These are phyloP conservation scores for Bilobella aurantiaca DNA, from an alignment of 1,140 invertebrate genomes.

Conservation along the genomic window DNA sequence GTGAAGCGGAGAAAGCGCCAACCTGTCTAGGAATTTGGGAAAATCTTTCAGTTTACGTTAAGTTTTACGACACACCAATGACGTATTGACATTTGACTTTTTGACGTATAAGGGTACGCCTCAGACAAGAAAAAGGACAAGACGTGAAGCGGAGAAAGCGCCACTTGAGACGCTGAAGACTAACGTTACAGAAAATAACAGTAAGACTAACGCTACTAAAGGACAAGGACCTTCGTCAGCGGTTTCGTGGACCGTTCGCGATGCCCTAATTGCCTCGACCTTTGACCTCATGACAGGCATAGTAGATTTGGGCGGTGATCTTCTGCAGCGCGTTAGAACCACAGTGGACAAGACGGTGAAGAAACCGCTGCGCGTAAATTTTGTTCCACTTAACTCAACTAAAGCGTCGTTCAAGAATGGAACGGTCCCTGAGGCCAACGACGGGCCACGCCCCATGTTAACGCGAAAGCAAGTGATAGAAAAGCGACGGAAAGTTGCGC, in stretches of 20 bases:
- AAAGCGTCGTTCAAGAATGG: no score
- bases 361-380: background rate
- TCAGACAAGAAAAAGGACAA: background rate
- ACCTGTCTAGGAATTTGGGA: no score
- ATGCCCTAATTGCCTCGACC: background rate
- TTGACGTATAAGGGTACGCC: background rate
- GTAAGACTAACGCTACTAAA: background rate
- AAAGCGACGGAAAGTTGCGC: background rate
- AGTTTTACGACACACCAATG: no score
- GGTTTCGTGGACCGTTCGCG: slow-evolving; percentile 2
- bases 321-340: slow-evolving; percentile 3
- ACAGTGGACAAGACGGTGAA: slow-evolving; percentile 1
- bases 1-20: background rate
- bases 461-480: background rate
- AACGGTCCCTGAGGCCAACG: no score
- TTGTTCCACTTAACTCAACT: background rate
- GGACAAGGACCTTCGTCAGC: slow-evolving; percentile 1
- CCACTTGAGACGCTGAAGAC: background rate
- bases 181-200: background rate
- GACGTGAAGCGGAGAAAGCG: background rate
- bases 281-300: slow-evolving; percentile 18
- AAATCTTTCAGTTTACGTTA: no score
- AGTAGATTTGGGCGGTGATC: slow-evolving; percentile 11
- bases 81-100: background rate
- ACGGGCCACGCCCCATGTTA: no score